phyloP scores from a whole-genome alignment of 2,797 vertebrate genomes.

The Caiman crocodilus region DNA sequence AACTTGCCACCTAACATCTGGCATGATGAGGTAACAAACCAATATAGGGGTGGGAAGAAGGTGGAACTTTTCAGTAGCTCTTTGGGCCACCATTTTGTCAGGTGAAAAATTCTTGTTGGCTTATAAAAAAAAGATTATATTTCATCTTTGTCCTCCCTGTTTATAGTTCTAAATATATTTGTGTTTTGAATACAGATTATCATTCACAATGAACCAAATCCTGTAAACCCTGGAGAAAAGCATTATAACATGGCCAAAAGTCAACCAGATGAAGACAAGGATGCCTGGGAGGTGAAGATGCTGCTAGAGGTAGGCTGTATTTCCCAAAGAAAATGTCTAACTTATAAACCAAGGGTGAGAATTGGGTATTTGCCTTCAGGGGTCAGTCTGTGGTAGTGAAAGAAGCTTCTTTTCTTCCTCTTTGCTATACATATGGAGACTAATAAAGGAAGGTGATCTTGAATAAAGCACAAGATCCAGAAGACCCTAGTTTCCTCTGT shows the following conservation, averaged over 20 bases:
- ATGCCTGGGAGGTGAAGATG: slow-evolving; percentile 96
- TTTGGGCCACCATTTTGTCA: background rate
- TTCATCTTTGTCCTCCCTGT: slow-evolving; percentile 12
- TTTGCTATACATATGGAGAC: background rate
- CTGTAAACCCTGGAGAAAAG: slow-evolving; percentile 67
- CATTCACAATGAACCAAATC: slow-evolving; percentile 90
- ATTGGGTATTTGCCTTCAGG: background rate
- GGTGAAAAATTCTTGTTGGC: slow-evolving; percentile 18
- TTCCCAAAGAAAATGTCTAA: background rate
- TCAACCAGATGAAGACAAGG: slow-evolving; percentile 80
- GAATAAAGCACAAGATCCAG: background rate
- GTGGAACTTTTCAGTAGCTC: no score
- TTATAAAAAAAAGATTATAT: slow-evolving; percentile 20
- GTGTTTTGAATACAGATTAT: slow-evolving; percentile 89
- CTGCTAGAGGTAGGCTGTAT: slow-evolving; percentile 90
- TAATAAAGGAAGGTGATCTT: slow-evolving; percentile 34
- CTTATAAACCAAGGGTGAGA: background rate
- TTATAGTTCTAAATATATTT: slow-evolving; percentile 41
- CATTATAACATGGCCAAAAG: slow-evolving; percentile 96
- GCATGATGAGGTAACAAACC: background rate
- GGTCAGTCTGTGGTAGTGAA: background rate
- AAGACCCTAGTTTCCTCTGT: background rate
- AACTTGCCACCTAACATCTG: background rate
- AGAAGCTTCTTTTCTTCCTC: background rate
- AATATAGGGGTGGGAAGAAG: accelerated